These are phyloP conservation scores for Drosophila demipolita DNA, from an alignment of 2,888 invertebrate species.

Conservation along the genomic window DNA sequence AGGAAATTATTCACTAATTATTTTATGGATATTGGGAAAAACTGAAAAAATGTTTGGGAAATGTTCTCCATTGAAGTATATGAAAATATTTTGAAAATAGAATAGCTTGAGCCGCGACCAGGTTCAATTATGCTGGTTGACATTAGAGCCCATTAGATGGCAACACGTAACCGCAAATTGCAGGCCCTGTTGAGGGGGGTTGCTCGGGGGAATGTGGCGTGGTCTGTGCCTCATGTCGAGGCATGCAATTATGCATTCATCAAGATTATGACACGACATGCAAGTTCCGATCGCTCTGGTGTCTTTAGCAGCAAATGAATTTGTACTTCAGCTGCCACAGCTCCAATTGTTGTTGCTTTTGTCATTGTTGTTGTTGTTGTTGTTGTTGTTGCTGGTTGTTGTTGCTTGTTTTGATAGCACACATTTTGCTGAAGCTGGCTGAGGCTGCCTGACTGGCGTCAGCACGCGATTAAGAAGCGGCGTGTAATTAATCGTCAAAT, in stretches of 20 bases:
- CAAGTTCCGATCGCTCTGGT: conserved; percentile 69
- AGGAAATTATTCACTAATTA: conserved; percentile 61
- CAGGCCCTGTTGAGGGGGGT: conserved; percentile 16
- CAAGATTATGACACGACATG: conserved; percentile 84
- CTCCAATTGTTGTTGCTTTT: conserved; percentile 26
- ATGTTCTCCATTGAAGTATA: conserved; percentile 63
- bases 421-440: conserved; percentile 64
- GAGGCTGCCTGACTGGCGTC: conserved; percentile 24
- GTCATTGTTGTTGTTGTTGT: conserved; percentile 14
- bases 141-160: conserved; percentile 63
- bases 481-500: conserved; percentile 83
- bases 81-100: conserved; percentile 76
- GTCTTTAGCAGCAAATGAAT: conserved; percentile 77
- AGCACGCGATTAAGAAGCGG: conserved; percentile 81
- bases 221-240: conserved; percentile 50
- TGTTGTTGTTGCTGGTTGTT: conserved; percentile 19
- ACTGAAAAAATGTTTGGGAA: conserved; percentile 7
- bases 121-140: conserved; percentile 79
- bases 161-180: conserved; percentile 51
- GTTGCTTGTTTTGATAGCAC: conserved; percentile 71
- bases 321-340: conserved; percentile 68
- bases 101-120: conserved; percentile 9
- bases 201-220: background rate
- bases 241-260: conserved; percentile 84
- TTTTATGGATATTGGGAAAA: conserved; percentile 42